These are phyloP conservation scores for Polypterus senegalus DNA, from an alignment of 2,113 vertebrate species.

Conservation along the genomic window DNA sequence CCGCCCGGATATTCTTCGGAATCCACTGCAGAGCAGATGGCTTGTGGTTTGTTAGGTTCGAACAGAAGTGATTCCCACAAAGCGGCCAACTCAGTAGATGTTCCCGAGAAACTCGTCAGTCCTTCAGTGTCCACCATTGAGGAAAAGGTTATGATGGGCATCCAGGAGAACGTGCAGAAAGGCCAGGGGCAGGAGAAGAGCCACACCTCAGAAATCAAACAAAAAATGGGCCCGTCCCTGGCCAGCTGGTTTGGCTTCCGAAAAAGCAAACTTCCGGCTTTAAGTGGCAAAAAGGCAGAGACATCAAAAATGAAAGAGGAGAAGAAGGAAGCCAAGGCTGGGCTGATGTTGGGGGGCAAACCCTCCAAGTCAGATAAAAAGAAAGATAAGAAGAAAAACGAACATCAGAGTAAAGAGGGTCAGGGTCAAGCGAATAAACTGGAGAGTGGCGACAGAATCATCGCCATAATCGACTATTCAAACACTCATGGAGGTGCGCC, in stretches of 20 bases:
- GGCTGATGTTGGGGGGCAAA: slow-evolving; percentile 61
- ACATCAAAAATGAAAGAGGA: slow-evolving; percentile 62
- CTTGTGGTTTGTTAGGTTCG: slow-evolving; percentile 20
- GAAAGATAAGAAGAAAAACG: slow-evolving; percentile 68
- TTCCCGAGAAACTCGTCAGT: slow-evolving; percentile 41
- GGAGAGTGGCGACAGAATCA: slow-evolving; percentile 36
- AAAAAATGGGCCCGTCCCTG: slow-evolving; percentile 63
- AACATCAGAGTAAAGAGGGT: slow-evolving; percentile 45
- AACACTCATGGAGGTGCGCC: slow-evolving; percentile 47
- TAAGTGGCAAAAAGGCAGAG: slow-evolving; percentile 61
- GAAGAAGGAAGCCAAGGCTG: slow-evolving; percentile 67
- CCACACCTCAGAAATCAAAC: slow-evolving; percentile 49
- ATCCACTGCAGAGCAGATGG: slow-evolving; percentile 27
- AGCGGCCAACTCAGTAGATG: slow-evolving; percentile 31
- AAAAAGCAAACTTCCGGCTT: slow-evolving; percentile 71
- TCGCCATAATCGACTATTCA: slow-evolving; percentile 47
- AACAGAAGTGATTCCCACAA: slow-evolving; percentile 37
- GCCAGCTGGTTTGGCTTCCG: slow-evolving; percentile 87
- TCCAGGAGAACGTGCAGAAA: slow-evolving; percentile 78
- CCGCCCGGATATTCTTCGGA: slow-evolving; percentile 29
- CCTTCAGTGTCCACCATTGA: slow-evolving; percentile 64
- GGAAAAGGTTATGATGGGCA: slow-evolving; percentile 89
- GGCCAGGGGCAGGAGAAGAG: slow-evolving; percentile 65
- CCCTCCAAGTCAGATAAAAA: slow-evolving; percentile 64
- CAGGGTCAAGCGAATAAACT: slow-evolving; percentile 39